Conservation (phyloP, 1,140 invertebrate species). For the Drosophila athabasca region DNA sequence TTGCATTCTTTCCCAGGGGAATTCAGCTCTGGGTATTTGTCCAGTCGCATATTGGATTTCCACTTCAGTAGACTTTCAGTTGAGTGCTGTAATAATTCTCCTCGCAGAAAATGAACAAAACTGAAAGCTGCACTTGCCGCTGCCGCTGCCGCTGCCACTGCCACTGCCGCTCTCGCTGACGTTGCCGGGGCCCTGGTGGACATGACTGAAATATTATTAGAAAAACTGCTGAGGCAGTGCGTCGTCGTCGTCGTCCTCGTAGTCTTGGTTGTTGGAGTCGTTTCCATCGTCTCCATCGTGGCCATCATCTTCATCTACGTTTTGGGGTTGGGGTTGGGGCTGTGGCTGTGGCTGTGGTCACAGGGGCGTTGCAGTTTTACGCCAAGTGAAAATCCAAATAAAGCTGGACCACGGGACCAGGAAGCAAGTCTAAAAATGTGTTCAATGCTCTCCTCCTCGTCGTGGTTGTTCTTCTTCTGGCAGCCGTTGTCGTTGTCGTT, state of each 20-base stretch:
- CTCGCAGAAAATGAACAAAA: constrained; percentile 33
- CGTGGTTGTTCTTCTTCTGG: constrained; percentile 5
- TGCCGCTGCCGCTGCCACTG: constrained; percentile 26
- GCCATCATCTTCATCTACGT: neutral
- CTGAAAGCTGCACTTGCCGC: constrained; percentile 50
- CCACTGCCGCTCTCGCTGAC: constrained; percentile 57
- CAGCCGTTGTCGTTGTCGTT: constrained; percentile 41
- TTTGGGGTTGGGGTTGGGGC: neutral
- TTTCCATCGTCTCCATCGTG: constrained; percentile 9
- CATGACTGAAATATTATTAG: constrained; percentile 79
- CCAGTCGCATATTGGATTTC: constrained; percentile 41
- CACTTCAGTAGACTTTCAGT: constrained; percentile 11
- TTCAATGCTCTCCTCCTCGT: constrained; percentile 18
- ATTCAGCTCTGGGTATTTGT: constrained; percentile 36
- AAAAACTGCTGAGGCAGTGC: constrained; percentile 64
- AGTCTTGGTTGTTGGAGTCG: neutral
- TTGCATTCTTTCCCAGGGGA: constrained; percentile 9
- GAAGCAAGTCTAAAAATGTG: constrained; percentile 77
- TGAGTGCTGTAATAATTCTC: constrained; percentile 78
- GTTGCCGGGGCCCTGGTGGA: constrained; percentile 44
- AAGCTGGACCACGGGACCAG: constrained; percentile 48
- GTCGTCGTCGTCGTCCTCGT: constrained; percentile 37
- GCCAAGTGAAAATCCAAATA: constrained; percentile 76
- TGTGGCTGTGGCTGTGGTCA: constrained; percentile 38
- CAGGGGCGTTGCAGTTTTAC: constrained; percentile 67